Evolutionary conservation across 2,888 invertebrate species (phyloP).

Genomic region (Hanleya hanleyi): DNA sequence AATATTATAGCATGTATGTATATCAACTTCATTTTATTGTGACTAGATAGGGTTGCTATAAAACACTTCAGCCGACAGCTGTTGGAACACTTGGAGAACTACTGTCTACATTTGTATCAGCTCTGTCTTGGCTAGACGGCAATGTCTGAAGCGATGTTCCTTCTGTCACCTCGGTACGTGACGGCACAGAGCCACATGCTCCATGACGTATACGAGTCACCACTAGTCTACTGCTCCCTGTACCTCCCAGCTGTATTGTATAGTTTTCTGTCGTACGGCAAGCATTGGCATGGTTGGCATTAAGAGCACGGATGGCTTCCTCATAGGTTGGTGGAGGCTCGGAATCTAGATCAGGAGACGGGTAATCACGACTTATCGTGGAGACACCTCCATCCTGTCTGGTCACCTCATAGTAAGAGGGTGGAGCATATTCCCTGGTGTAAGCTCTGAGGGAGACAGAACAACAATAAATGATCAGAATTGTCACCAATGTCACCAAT

Average conservation of each 20-base stretch:
- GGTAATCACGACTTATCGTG: neutral
- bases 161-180: too few species aligned
- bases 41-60: too few species aligned
- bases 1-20: too few species aligned
- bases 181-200: too few species aligned
- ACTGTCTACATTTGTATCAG: too few species aligned
- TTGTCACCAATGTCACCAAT: too few species aligned
- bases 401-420: slow-evolving; percentile 44
- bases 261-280: neutral
- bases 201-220: neutral
- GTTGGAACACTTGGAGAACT: too few species aligned
- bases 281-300: neutral
- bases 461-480: too few species aligned
- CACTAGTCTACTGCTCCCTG: neutral
- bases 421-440: slow-evolving; percentile 42
- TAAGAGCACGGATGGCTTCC: neutral
- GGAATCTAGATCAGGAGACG: neutral
- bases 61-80: too few species aligned
- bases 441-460: neutral
- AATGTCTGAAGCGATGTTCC: too few species aligned
- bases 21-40: too few species aligned
- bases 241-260: slow-evolving; percentile 1
- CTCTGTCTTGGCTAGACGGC: too few species aligned
- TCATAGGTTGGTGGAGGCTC: slow-evolving; percentile 8
- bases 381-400: slow-evolving; percentile 12